Base-by-base conservation (phyloP, 2,113 vertebrate genomes). In the Cercocebus atys region DNA sequence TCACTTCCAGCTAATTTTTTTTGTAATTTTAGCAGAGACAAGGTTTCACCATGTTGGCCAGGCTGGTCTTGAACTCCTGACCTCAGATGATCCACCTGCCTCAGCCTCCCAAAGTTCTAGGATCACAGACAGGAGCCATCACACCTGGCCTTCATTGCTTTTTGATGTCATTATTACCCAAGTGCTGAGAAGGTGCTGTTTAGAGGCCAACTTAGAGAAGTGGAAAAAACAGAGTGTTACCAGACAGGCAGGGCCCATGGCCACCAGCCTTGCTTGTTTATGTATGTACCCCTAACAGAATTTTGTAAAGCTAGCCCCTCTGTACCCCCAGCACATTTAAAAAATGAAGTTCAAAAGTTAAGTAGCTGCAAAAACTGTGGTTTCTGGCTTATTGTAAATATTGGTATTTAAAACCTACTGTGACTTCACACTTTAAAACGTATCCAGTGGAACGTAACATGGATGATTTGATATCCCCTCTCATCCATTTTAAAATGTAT, bases 321-420 rank as follows among this genome's bases (percentile, higher is more conserved):
- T 40, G 11, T 59, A 9, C 43, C 64, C 81, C 55, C 8, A 43
- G 35, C 23, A 76, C 40, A 10, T 38, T 93, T 76, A 23, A 43
- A 85, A 85, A 57, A 35, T n/a, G 79, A 92, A 92, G 14, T 61
- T 16, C 68, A 32, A 88, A 89, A 72, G 38, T 75, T 80, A 76
- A 93, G 50, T 68, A 86, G 40, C 61, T 70, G 25, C 61, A 84
- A 75, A 86, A 50, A 43, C 22, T 80, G 30, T 75, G 18, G 20
- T 61, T 86, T 90, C 80, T 93, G 68, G 43, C 59, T 55, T 45
- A 86, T 27, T 61, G n/a, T 86, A 89, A 96, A 92, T 81, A 85
- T 50, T 84, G 80, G 59, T 18, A 72, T 94, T 91, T 91, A 91
- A 91, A 95, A 64, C 57, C 27, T 38, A 38, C 68, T 40, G 61